Evolutionary conservation across 1,140 invertebrate species (phyloP), one percentile per base, ranked within the genome.

Genomic region (Drosophila nigromelanica): DNA sequence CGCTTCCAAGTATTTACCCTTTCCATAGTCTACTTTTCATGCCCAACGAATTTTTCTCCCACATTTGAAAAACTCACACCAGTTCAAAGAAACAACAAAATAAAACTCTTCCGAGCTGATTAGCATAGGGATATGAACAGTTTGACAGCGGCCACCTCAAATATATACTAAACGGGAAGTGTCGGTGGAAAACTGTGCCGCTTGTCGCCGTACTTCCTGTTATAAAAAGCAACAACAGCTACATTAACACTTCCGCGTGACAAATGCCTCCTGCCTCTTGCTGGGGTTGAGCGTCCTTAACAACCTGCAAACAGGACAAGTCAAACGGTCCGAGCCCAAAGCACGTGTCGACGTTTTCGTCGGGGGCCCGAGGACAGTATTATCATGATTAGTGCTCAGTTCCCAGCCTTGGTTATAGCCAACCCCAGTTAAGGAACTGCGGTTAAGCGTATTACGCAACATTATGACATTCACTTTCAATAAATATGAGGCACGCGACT

Each of bases 381-480:
- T 74, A 82, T 70, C 79, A 73, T 64, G 55, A 52, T 81, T 59
- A 43, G 27, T 39, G 47, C 42, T 40, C 61, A 58, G 61, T 73
- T 60, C 78, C 35, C 35, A 30, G 43, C 48, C 14, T 52, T 40
- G 43, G 8, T 39, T 15, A 27, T 27, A 37, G 27, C 35, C 52
- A 40, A 70, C 43, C 66, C 50, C 15, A 12, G 35, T 5, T 15
- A 39, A 7, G 14, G 6, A 37, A 50, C 55, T 83, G 80, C 47
- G 80, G 80, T 82, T 83, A 83, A 83, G 80, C 80, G 80, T 43
- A 85, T 83, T 83, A 83, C 73, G 75, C 80, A 82, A 83, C 76
- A 83, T 80, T 85, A 75, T 76, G 80, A 70, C 76, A 66, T 73
- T 35, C 12, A 39, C 54, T 55, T 35, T 51, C 68, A 71, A 58